A percentile compares a stretch with the other conserved stretches of the same genome.
Evolutionary conservation across 2,797 vertebrate genomes (phyloP).

Genomic region (Bufotes viridis): DNA sequence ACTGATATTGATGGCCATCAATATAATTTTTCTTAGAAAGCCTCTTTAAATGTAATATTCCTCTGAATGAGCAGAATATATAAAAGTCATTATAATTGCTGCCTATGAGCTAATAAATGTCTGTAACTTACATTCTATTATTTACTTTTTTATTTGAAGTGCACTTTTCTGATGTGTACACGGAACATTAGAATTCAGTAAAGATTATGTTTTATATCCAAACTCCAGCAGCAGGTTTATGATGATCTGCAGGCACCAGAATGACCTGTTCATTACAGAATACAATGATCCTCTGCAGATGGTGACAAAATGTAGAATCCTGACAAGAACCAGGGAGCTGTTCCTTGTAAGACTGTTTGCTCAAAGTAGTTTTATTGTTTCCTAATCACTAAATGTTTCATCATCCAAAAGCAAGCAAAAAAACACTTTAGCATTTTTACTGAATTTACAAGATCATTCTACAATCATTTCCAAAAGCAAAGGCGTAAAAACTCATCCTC

Average conservation of each 20-base stretch:
- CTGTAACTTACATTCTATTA: background rate
- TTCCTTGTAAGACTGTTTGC: background rate
- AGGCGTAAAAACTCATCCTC: background rate
- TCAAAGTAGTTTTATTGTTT: constrained; percentile 1
- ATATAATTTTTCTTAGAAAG: no score
- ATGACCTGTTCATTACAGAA: constrained; percentile 17
- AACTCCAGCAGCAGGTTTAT: background rate
- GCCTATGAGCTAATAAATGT: background rate
- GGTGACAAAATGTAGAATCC: background rate
- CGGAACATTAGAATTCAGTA: background rate
- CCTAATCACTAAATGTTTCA: background rate
- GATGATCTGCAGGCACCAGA: constrained; percentile 5
- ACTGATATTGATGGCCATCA: no score
- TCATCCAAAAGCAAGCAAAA: background rate
- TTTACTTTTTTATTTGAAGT: background rate
- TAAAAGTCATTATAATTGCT: background rate
- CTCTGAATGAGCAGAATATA: background rate
- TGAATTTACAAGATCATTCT: constrained; percentile 3
- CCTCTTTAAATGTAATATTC: background rate
- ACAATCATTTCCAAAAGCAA: background rate
- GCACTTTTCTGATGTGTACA: background rate
- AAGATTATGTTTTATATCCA: background rate
- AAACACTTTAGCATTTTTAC: background rate
- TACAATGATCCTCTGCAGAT: constrained; percentile 29
- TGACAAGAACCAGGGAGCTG: background rate